Evolutionary conservation across 2,888 invertebrate species (phyloP).

Genomic region (Sicus ferrugineus): DNA sequence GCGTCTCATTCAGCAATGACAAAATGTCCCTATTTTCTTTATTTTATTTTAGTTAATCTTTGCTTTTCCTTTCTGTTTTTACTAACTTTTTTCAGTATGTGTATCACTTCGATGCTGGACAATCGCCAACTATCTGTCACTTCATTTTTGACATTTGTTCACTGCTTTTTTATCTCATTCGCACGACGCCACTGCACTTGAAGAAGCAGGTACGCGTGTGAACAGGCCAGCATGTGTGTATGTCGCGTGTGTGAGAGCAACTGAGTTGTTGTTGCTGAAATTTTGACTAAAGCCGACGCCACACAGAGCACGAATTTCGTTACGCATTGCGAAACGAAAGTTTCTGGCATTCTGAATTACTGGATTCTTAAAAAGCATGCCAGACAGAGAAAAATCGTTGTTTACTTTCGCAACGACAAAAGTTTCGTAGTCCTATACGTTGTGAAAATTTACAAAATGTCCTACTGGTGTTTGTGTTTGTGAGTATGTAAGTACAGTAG

Average conservation of each 20-base stretch:
- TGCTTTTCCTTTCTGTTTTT: background rate
- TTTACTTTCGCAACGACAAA: too few relatives aligned
- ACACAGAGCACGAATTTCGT: background rate
- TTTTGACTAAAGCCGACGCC: constrained; percentile 15
- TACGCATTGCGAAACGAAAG: background rate
- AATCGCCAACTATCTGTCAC: constrained; percentile 21
- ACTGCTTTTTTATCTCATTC: constrained; percentile 10
- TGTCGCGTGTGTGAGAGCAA: background rate
- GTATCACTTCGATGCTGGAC: constrained; percentile 16
- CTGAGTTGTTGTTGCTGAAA: constrained; percentile 12
- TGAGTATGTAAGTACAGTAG: too few relatives aligned
- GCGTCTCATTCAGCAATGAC: background rate
- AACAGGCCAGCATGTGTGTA: background rate
- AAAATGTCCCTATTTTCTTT: background rate
- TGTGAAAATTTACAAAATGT: too few relatives aligned
- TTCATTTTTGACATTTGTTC: constrained; percentile 29
- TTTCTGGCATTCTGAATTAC: too few relatives aligned
- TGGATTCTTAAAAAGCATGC: too few relatives aligned
- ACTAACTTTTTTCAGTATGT: constrained; percentile 8
- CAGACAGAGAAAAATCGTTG: too few relatives aligned
- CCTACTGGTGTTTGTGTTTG: too few relatives aligned
- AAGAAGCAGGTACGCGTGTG: constrained; percentile 5
- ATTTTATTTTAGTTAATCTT: background rate
- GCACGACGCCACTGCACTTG: constrained; percentile 3
- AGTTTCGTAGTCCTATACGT: too few relatives aligned